A percentile compares a stretch with the other conserved stretches of the same genome.
Conservation (phyloP, 2,888 invertebrate species). For the Thymelicus acteon region DNA sequence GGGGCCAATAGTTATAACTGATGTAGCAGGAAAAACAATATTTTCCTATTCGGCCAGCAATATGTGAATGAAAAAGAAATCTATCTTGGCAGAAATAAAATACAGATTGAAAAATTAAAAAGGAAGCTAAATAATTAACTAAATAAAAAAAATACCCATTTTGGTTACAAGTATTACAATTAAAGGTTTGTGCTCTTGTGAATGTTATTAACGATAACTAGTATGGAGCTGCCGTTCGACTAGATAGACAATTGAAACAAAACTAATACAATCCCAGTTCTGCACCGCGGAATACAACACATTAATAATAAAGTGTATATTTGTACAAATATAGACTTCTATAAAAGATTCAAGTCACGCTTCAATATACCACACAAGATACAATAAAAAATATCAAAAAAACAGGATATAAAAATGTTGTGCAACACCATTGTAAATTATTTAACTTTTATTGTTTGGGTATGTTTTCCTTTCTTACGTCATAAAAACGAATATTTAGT, state of each 20-base stretch:
- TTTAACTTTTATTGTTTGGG: not conserved
- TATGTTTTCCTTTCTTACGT: not conserved
- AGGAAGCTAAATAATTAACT: no score
- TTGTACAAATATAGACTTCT: not conserved
- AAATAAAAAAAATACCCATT: no score
- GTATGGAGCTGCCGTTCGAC: conserved; percentile 55
- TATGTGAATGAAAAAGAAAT: no score
- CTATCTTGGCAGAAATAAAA: no score
- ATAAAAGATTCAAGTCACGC: no score
- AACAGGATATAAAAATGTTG: not conserved
- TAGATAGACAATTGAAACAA: conserved; percentile 50
- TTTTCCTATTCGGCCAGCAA: no score
- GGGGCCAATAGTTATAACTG: no score
- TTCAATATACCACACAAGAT: no score
- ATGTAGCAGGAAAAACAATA: no score
- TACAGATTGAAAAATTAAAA: no score
- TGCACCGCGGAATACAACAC: conserved; percentile 21
- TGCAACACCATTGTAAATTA: not conserved
- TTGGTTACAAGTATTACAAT: not conserved
- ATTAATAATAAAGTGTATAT: not conserved
- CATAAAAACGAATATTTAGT: not conserved
- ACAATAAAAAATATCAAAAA: conserved; percentile 2
- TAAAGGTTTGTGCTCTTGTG: conserved; percentile 13
- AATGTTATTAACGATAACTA: conserved; percentile 39
- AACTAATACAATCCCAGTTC: conserved; percentile 46